A percentile compares a stretch with the other conserved stretches of the same genome.
Evolutionary conservation across 2,113 vertebrate genomes (phyloP).

Genomic region (Fregetta grallaria): DNA sequence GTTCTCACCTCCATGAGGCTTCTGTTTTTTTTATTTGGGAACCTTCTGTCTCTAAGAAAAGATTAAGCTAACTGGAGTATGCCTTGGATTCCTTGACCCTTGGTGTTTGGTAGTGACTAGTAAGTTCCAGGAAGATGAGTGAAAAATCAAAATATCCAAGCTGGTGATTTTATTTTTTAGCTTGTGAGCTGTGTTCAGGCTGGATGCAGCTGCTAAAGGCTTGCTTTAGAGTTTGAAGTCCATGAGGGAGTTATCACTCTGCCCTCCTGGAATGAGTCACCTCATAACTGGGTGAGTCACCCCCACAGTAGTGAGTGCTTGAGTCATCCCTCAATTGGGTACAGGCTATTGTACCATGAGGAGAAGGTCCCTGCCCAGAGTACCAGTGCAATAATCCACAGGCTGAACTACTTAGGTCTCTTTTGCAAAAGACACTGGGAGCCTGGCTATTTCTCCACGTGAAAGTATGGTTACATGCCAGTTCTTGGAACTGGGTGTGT

Average conservation of each 20-base stretch:
- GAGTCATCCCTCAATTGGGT: not conserved
- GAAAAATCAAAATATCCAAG: not conserved
- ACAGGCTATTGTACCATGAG: not conserved
- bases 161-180: not conserved
- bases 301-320: not conserved
- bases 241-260: not conserved
- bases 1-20: not conserved
- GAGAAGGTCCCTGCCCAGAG: not conserved
- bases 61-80: not conserved
- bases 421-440: not conserved
- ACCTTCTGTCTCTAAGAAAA: not conserved
- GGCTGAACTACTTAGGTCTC: not conserved
- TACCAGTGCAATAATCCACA: not conserved
- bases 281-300: not conserved
- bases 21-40: not conserved
- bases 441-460: not conserved
- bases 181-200: not conserved
- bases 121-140: not conserved
- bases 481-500: not conserved
- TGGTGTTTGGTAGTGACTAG: not conserved
- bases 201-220: not conserved
- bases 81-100: not conserved
- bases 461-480: not conserved
- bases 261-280: not conserved
- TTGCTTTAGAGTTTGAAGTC: not conserved